Evolutionary conservation across 2,888 invertebrate genomes (phyloP).

Genomic region (Ectemnius lituratus): DNA sequence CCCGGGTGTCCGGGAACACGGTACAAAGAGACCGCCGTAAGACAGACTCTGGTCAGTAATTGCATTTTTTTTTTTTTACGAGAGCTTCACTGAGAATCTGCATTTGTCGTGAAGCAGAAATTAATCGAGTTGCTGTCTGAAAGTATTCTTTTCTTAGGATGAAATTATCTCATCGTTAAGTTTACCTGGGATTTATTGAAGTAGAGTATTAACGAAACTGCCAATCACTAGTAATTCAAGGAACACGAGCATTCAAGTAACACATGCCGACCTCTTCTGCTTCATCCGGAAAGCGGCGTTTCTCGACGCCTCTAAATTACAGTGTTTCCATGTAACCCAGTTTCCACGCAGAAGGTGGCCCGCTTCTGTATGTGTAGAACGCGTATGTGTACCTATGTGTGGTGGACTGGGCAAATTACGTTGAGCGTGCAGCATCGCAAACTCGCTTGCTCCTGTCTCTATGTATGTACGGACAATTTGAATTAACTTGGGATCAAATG

Average conservation of each 20-base stretch:
- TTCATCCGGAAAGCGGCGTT: neutral
- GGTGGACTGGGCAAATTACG: slow-evolving; percentile 7
- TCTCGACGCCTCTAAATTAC: slow-evolving; percentile 35
- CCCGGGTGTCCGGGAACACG: neutral
- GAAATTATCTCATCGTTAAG: no score
- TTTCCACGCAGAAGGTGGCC: slow-evolving; percentile 40
- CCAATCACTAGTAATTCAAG: no score
- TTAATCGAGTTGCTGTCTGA: no score
- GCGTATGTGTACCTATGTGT: slow-evolving; percentile 12
- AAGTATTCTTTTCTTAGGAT: no score
- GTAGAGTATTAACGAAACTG: no score
- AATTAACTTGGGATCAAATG: slow-evolving; percentile 11
- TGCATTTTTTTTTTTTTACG: neutral
- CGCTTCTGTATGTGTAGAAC: slow-evolving; percentile 42
- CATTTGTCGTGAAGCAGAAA: no score
- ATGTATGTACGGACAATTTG: neutral
- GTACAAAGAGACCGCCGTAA: neutral
- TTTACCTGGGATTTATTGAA: no score
- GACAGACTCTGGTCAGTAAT: neutral
- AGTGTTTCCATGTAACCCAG: slow-evolving; percentile 36
- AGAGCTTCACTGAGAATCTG: no score
- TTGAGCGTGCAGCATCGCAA: no score
- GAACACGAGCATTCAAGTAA: no score
- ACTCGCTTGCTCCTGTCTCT: neutral
- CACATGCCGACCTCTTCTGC: no score